Conservation (phyloP, 2,797 vertebrate species). For the Thripadectes ignobilis region DNA sequence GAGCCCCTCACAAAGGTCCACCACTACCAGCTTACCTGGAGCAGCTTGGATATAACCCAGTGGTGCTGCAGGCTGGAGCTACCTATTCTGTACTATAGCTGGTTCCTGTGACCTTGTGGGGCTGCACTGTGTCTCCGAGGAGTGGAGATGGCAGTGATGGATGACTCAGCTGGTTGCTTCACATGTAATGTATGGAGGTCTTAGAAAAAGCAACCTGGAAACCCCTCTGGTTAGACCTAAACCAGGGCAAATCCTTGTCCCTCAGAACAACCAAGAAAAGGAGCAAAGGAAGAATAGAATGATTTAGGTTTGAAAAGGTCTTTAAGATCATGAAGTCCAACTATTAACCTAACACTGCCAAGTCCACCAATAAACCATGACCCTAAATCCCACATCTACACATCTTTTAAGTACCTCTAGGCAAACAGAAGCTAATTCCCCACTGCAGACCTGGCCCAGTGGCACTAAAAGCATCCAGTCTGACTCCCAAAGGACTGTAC, state of each 20-base stretch:
- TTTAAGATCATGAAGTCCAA: neutral
- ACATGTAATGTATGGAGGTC: neutral
- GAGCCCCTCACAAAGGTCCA: neutral
- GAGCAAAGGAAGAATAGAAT: neutral
- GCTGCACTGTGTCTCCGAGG: neutral
- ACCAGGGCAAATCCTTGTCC: neutral
- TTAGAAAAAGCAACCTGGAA: neutral
- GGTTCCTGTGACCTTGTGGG: rapidly evolving
- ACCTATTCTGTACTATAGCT: neutral
- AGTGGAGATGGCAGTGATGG: neutral
- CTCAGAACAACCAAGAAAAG: neutral
- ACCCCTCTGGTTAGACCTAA: neutral
- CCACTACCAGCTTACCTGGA: neutral
- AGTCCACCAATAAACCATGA: neutral
- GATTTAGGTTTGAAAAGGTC: neutral
- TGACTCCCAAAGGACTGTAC: neutral
- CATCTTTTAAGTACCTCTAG: neutral
- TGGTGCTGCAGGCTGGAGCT: neutral
- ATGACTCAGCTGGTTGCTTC: neutral
- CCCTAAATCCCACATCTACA: neutral
- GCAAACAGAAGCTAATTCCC: neutral
- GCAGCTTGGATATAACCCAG: neutral
- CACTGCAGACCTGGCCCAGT: neutral
- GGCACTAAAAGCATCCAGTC: neutral
- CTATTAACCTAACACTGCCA: neutral